Evolutionary conservation across 2,113 vertebrate genomes (phyloP).

Genomic region (Dicentrarchus labrax): DNA sequence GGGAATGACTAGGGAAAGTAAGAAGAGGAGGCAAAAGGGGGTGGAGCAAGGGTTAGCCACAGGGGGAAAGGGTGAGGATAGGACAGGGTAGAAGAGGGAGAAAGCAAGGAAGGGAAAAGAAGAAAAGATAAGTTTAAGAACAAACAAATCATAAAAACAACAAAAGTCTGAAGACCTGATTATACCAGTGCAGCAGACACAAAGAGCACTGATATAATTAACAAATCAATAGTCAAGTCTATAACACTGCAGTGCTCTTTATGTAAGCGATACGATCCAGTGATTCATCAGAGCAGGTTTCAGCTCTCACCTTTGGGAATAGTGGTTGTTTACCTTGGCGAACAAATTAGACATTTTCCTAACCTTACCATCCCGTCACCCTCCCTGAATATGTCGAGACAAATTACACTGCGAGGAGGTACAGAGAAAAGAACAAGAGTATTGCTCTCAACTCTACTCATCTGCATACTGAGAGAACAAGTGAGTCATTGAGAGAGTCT

Average conservation of each 20-base stretch:
- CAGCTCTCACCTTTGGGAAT: constrained; percentile 44
- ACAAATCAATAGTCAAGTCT: constrained; percentile 24
- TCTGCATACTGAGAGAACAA: constrained; percentile 73
- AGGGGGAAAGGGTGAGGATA: not conserved
- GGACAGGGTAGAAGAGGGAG: not conserved
- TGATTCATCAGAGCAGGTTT: constrained; percentile 37
- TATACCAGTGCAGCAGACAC: not conserved
- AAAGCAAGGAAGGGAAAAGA: not conserved
- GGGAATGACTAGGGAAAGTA: constrained; percentile 9
- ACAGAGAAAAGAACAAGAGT: constrained; percentile 37
- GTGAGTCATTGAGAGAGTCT: constrained; percentile 67
- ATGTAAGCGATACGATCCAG: constrained; percentile 19
- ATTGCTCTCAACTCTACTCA: constrained; percentile 47
- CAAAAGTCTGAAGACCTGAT: not conserved
- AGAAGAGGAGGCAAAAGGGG: constrained; percentile 2
- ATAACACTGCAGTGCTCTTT: constrained; percentile 21
- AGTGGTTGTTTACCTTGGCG: constrained; percentile 48
- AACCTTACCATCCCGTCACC: constrained; percentile 33
- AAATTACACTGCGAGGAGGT: constrained; percentile 50
- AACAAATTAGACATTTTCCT: constrained; percentile 59
- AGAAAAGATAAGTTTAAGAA: not conserved
- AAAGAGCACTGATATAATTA: constrained; percentile 26
- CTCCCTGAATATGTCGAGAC: constrained; percentile 49
- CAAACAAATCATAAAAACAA: not conserved
- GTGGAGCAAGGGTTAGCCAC: constrained; percentile 13